phyloP scores from a whole-genome alignment of 2,113 vertebrate genomes.

The Heteronetta atricapilla region DNA sequence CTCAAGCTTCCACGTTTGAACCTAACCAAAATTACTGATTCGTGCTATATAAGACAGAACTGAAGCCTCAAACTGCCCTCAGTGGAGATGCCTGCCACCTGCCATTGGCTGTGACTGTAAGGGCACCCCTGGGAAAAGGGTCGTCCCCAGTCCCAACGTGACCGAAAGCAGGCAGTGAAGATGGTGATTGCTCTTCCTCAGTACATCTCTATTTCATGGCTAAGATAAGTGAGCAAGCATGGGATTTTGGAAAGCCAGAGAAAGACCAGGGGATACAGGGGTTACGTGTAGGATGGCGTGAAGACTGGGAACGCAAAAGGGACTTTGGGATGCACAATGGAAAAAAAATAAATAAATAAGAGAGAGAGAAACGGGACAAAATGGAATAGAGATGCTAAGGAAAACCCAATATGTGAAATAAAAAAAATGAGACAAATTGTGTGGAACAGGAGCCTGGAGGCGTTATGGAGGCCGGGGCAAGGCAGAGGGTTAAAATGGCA shows the following conservation, averaged over 20 bases:
- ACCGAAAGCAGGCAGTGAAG: background rate
- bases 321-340: background rate
- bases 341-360: background rate
- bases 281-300: background rate
- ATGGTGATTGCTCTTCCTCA: background rate
- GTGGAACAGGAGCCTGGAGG: background rate
- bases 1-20: background rate
- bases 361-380: background rate
- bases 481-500: conserved; percentile 37
- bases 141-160: background rate
- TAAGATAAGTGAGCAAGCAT: background rate
- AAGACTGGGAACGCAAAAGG: background rate
- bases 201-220: background rate
- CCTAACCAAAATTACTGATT: background rate
- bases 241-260: background rate
- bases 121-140: background rate
- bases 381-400: background rate
- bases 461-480: background rate
- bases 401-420: background rate
- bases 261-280: background rate
- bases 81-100: background rate
- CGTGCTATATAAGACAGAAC: background rate
- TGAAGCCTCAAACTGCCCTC: background rate
- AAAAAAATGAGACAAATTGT: background rate
- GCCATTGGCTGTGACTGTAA: background rate